Conservation (phyloP, 2,797 vertebrate genomes). For the Pangasius macronema region DNA sequence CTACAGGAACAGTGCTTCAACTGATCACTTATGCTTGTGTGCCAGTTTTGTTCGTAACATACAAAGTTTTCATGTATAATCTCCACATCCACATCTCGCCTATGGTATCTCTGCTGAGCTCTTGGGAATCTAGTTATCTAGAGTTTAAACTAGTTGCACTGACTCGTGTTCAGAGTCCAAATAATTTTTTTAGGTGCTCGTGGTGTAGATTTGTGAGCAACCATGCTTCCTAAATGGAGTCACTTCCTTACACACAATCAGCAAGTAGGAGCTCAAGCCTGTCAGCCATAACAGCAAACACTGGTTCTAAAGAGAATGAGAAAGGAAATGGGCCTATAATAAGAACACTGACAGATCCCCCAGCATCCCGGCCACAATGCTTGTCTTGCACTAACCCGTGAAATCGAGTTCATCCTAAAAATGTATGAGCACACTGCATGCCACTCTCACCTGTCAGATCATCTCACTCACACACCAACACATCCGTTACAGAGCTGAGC, state of each 20-base stretch:
- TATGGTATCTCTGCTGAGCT: background rate
- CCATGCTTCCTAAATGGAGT: constrained; percentile 7
- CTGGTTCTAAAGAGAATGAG: constrained; percentile 59
- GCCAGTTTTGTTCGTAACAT: background rate
- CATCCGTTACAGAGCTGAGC: background rate
- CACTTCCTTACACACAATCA: constrained; percentile 26
- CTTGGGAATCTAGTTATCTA: background rate
- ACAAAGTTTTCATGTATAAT: no score
- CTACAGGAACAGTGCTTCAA: background rate
- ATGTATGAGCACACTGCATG: constrained; percentile 49
- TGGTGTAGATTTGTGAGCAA: constrained; percentile 2
- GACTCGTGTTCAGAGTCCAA: background rate
- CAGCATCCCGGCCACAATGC: constrained; percentile 33
- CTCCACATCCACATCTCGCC: no score
- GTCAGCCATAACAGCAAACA: constrained; percentile 60
- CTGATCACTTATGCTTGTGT: background rate
- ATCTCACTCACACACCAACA: constrained; percentile 53
- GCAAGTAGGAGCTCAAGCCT: constrained; percentile 25
- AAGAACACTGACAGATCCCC: constrained; percentile 62
- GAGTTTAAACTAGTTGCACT: background rate
- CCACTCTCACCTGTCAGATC: constrained; percentile 53
- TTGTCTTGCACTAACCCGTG: constrained; percentile 68
- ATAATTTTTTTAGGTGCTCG: background rate
- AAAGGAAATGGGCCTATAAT: constrained; percentile 62
- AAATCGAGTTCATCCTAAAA: constrained; percentile 71